Evolutionary conservation across 2,888 invertebrate species (phyloP), one percentile per base, ranked within the genome.

Genomic region (Drosophila trichaetosa): DNA sequence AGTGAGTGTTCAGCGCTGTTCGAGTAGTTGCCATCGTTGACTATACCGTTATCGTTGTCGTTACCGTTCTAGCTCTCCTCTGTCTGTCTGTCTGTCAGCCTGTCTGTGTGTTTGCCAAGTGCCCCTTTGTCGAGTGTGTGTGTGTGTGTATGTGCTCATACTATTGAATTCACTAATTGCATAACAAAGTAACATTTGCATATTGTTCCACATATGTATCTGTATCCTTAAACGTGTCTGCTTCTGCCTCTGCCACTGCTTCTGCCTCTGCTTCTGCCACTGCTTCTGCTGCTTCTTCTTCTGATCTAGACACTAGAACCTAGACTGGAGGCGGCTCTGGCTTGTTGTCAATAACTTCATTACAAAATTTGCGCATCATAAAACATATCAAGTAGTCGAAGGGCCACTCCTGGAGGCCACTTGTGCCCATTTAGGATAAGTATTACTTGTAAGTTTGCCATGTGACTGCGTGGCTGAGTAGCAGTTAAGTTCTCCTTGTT

Each of bases 161-260:
- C 56, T 56, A 90, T 90, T 86, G 84, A 91, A 91, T 91, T 83
- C 90, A 90, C 90, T 91, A 90, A 90, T 90, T 90, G 91, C 91
- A 91, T 90, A 90, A 91, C 91, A 91, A 90, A 90, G 91, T 86
- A 88, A 83, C 79, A 81, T 81, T 88, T 88, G 90, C 87, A 88
- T 86, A 90, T 86, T 90, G 87, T 80, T 80, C 88, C 69, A 89
- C 83, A 89, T 87, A 56, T 56, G 29, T 29, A 56, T 56, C 33
- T 53, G 38, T 56, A 88, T 88, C 81, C 79, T 70, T 71, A 83
- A 69, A 76, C 76, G 74, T 76, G 71, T 75, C 67, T 73, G 57
- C 29, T 38, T 64, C 52, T 53, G 49, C 52, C 21, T 16, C 31
- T 33, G 59, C 29, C 40, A 59, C 52, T 53, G 53, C 52, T n/a